phyloP scores from a whole-genome alignment of 2,113 vertebrate species.

The Geococcyx californianus region DNA sequence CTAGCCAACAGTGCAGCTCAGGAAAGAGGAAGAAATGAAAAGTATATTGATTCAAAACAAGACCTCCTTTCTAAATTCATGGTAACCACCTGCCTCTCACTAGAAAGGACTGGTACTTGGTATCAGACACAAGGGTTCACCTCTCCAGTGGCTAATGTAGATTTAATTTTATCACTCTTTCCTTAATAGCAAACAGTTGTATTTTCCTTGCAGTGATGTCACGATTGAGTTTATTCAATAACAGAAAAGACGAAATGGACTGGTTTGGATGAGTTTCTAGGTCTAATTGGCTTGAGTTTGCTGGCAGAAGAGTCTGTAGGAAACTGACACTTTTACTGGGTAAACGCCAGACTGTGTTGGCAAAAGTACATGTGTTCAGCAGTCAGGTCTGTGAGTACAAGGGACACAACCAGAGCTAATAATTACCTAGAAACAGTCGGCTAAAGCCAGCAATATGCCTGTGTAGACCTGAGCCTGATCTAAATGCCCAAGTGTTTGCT shows the following conservation, averaged over 20 bases:
- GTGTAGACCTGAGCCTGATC: not conserved
- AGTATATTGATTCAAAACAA: not conserved
- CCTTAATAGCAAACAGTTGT: not conserved
- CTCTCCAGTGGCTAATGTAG: not conserved
- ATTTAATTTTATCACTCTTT: conserved; percentile 28
- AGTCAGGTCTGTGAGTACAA: not conserved
- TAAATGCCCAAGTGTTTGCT: not conserved
- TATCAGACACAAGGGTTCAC: conserved; percentile 1
- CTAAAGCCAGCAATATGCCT: not conserved
- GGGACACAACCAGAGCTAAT: not conserved
- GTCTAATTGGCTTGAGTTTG: not conserved
- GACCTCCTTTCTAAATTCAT: conserved; percentile 16
- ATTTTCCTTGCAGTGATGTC: conserved; percentile 9
- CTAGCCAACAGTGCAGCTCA: conserved; percentile 7
- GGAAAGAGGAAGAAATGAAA: conserved; percentile 31
- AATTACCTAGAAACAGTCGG: not conserved
- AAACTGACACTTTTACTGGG: not conserved
- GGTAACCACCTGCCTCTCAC: not conserved
- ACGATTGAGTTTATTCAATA: not conserved
- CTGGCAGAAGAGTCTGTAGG: not conserved
- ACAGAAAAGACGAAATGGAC: not conserved
- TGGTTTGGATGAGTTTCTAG: not conserved
- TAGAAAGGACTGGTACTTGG: not conserved
- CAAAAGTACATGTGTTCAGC: not conserved
- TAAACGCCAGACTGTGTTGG: not conserved